These are phyloP conservation scores for Diarsia dahlii DNA, from an alignment of 2,888 invertebrate species.

Conservation along the genomic window DNA sequence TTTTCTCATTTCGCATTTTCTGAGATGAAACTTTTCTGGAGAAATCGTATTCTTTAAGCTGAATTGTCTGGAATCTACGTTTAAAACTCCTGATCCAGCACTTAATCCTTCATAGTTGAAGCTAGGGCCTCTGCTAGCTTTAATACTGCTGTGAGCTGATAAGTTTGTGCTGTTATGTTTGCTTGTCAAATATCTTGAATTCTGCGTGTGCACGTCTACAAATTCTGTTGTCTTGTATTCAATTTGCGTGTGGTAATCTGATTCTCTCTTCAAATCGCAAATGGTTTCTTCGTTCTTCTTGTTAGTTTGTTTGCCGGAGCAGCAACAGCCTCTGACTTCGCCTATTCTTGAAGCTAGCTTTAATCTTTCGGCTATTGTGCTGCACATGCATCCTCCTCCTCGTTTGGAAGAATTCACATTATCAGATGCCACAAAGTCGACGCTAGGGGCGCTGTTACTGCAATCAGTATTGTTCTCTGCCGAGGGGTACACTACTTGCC, in stretches of 20 bases:
- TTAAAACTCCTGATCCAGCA: slow-evolving; percentile 29
- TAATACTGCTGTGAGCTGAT: slow-evolving; percentile 59
- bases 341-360: slow-evolving; percentile 66
- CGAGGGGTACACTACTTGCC: slow-evolving; percentile 66
- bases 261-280: slow-evolving; percentile 73
- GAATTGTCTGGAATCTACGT: slow-evolving; percentile 27
- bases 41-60: slow-evolving; percentile 15
- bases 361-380: slow-evolving; percentile 73
- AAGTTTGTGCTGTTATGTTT: slow-evolving; percentile 65
- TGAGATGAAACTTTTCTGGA: slow-evolving; percentile 38
- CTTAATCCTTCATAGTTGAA: slow-evolving; percentile 11
- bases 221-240: slow-evolving; percentile 65
- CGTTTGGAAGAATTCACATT: slow-evolving; percentile 34
- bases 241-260: slow-evolving; percentile 58
- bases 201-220: slow-evolving; percentile 76
- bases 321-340: slow-evolving; percentile 71
- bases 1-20: slow-evolving; percentile 59
- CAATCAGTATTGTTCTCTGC: slow-evolving; percentile 66
- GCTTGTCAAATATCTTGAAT: slow-evolving; percentile 64
- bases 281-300: slow-evolving; percentile 71
- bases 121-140: slow-evolving; percentile 24
- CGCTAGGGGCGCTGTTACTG: slow-evolving; percentile 58
- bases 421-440: slow-evolving; percentile 48
- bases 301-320: slow-evolving; percentile 47
- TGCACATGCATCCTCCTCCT: slow-evolving; percentile 75